phyloP scores from a whole-genome alignment of 2,888 invertebrate genomes.

The Malacosoma neustria region DNA sequence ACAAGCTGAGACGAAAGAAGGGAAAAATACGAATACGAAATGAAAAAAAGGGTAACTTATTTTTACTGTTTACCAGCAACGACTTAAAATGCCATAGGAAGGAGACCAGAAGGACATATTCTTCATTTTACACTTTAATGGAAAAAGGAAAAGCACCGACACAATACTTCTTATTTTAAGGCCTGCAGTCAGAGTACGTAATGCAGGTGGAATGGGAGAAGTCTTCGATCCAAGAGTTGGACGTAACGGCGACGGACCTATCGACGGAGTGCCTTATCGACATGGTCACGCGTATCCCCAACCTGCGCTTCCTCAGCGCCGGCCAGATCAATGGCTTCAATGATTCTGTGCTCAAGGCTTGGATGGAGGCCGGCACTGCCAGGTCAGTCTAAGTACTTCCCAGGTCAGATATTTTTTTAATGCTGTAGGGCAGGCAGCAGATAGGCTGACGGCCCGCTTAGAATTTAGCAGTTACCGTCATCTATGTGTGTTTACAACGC shows the following conservation, averaged over 20 bases:
- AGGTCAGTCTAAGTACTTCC: constrained; percentile 78
- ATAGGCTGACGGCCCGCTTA: no score
- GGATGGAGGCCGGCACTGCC: constrained; percentile 90
- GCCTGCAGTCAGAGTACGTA: constrained; percentile 92
- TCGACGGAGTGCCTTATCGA: constrained; percentile 95
- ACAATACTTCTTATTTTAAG: constrained; percentile 29
- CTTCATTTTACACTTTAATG: no score
- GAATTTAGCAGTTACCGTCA: no score
- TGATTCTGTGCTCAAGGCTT: constrained; percentile 93
- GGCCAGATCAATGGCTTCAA: constrained; percentile 99
- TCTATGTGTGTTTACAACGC: no score
- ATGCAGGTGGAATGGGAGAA: constrained; percentile 99
- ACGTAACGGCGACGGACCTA: constrained; percentile 97
- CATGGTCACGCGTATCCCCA: constrained; percentile 90
- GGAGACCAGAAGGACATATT: no score
- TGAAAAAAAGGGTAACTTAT: no score
- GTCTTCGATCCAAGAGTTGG: constrained; percentile 93
- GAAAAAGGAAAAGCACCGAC: not conserved
- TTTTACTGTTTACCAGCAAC: no score
- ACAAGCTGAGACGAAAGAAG: no score
- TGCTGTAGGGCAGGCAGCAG: no score
- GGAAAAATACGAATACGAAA: no score
- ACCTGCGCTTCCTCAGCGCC: constrained; percentile 91
- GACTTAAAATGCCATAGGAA: no score
- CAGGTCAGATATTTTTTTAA: no score